A percentile compares a stretch with the other conserved stretches of the same genome.
Evolutionary conservation across 1,140 invertebrate genomes (phyloP).

Genomic region (Drosophila eugracilis): DNA sequence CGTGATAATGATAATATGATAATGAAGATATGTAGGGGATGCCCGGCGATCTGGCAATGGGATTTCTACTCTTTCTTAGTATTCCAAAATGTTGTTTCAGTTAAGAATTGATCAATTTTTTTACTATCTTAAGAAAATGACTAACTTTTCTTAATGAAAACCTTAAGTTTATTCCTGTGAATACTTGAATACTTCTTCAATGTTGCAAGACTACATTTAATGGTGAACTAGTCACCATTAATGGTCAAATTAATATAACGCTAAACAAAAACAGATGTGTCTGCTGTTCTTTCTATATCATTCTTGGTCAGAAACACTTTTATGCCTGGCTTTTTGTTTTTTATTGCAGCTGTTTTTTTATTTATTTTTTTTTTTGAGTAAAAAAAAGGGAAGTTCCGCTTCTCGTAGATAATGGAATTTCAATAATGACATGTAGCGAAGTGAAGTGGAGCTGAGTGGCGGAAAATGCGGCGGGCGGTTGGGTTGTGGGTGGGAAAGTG

Average conservation of each 20-base stretch:
- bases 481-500: background rate
- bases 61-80: background rate
- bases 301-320: background rate
- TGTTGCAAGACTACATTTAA: too few species aligned
- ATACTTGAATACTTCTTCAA: too few species aligned
- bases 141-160: too few species aligned
- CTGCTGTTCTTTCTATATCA: background rate
- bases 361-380: constrained; percentile 1
- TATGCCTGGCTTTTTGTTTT: constrained; percentile 5
- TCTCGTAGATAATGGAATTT: constrained; percentile 25
- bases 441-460: constrained; percentile 1
- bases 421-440: constrained; percentile 20
- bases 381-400: constrained; percentile 13
- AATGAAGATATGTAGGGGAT: constrained; percentile 1
- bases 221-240: too few species aligned
- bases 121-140: too few species aligned
- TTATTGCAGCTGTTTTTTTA: constrained; percentile 2
- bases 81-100: background rate
- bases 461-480: background rate
- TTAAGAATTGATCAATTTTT: too few species aligned
- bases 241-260: too few species aligned
- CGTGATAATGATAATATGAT: constrained; percentile 15
- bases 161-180: too few species aligned
- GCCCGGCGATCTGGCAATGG: background rate
- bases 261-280: too few species aligned